phyloP scores from a whole-genome alignment of 2,888 invertebrate species.

The Yponomeuta sedellus region DNA sequence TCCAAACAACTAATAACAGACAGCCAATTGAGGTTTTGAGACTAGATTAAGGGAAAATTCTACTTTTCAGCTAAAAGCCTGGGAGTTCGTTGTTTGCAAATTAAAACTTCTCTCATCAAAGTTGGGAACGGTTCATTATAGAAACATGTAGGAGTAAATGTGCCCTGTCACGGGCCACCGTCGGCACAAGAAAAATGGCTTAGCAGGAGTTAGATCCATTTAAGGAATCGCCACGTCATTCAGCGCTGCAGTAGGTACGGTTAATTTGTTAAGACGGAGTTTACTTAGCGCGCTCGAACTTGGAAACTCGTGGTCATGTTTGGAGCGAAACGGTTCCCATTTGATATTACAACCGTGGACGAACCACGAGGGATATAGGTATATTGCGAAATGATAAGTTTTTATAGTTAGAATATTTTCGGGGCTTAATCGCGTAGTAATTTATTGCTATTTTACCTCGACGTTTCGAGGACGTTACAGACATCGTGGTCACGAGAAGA shows the following conservation, averaged over 20 bases:
- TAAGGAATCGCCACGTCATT: constrained; percentile 38
- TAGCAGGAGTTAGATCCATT: constrained; percentile 34
- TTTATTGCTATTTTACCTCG: too few species aligned
- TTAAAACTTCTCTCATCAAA: constrained; percentile 11
- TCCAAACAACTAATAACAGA: too few species aligned
- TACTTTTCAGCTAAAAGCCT: not conserved
- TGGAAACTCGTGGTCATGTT: not conserved
- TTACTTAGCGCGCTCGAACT: not conserved
- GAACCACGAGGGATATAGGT: too few species aligned
- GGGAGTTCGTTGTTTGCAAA: constrained; percentile 5
- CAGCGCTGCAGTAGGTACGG: not conserved
- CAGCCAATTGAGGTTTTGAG: not conserved
- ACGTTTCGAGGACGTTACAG: too few species aligned
- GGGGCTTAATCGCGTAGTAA: too few species aligned
- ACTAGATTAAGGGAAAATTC: not conserved
- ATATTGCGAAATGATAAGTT: too few species aligned
- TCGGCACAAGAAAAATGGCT: constrained; percentile 15
- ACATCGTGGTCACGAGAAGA: too few species aligned
- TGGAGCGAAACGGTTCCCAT: not conserved
- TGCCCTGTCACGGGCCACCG: not conserved
- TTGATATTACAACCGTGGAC: not conserved
- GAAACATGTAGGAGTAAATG: constrained; percentile 10
- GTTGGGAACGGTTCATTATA: constrained; percentile 6
- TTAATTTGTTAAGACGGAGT: constrained; percentile 1
- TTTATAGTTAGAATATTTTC: too few species aligned